phyloP scores from a whole-genome alignment of 2,888 invertebrate genomes.

The Nomada flava region DNA sequence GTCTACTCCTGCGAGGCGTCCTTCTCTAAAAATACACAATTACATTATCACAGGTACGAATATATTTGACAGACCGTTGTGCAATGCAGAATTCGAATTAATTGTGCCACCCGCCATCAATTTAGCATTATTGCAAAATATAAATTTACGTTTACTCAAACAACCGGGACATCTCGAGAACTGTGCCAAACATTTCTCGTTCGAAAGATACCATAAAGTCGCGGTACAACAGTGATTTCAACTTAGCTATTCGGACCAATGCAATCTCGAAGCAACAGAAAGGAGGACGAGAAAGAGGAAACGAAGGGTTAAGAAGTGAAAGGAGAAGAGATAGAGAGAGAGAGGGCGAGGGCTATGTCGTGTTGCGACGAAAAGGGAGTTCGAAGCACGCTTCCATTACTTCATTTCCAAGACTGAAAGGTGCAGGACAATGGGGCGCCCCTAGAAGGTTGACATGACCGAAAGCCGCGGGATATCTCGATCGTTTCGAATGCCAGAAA shows the following conservation, averaged over 20 bases:
- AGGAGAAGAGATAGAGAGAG: neutral
- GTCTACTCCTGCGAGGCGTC: no score
- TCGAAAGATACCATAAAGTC: neutral
- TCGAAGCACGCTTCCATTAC: slow-evolving; percentile 70
- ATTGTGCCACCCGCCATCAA: no score
- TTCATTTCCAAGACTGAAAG: slow-evolving; percentile 72
- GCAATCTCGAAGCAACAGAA: slow-evolving; percentile 22
- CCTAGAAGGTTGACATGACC: slow-evolving; percentile 69
- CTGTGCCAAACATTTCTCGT: neutral
- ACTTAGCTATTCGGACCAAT: slow-evolving; percentile 15
- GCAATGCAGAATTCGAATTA: no score
- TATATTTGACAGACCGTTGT: no score
- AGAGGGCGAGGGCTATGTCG: slow-evolving; percentile 40
- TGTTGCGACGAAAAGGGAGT: slow-evolving; percentile 58
- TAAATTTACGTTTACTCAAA: neutral
- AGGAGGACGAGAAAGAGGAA: slow-evolving; percentile 17
- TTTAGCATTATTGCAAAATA: no score
- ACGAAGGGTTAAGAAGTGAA: neutral
- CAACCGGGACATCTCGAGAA: neutral
- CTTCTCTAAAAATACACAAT: no score
- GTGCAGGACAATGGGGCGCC: slow-evolving; percentile 70
- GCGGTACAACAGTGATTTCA: slow-evolving; percentile 12
- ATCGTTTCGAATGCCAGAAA: slow-evolving; percentile 62
- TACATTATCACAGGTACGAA: no score
- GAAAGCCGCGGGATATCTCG: slow-evolving; percentile 69